These are phyloP conservation scores for Aramus guarauna DNA, from an alignment of 2,113 vertebrate species.

Conservation along the genomic window DNA sequence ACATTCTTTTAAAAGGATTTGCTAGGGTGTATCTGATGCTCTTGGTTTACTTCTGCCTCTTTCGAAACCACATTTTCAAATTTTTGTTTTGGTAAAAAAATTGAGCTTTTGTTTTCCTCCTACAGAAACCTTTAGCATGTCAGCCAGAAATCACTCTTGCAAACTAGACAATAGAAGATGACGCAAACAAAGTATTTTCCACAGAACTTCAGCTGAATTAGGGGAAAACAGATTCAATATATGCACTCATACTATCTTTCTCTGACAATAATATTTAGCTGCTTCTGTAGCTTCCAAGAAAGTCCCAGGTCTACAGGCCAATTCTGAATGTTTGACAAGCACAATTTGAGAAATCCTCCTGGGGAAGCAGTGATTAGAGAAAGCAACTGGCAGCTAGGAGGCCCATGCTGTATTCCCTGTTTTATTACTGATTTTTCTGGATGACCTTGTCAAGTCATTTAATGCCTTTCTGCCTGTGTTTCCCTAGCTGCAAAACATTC, in stretches of 20 bases:
- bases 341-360: neutral
- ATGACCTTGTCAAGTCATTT: constrained; percentile 34
- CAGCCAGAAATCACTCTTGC: constrained; percentile 4
- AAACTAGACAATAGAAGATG: neutral
- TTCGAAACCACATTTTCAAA: neutral
- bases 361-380: constrained; percentile 10
- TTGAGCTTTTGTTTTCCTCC: neutral
- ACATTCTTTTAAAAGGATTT: neutral
- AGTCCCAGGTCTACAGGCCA: neutral
- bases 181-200: neutral
- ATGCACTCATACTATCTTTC: neutral
- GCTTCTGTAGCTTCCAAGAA: neutral
- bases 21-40: neutral
- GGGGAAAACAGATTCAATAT: neutral
- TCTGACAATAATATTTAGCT: neutral
- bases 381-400: constrained; percentile 28
- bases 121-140: neutral
- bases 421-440: neutral
- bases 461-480: neutral
- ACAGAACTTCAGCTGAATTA: neutral
- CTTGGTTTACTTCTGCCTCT: neutral
- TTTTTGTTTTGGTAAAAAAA: neutral
- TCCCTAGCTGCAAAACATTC: neutral
- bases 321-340: neutral
- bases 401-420: neutral